phyloP scores from a whole-genome alignment of 2,113 vertebrate genomes.

The Archilochus colubris region DNA sequence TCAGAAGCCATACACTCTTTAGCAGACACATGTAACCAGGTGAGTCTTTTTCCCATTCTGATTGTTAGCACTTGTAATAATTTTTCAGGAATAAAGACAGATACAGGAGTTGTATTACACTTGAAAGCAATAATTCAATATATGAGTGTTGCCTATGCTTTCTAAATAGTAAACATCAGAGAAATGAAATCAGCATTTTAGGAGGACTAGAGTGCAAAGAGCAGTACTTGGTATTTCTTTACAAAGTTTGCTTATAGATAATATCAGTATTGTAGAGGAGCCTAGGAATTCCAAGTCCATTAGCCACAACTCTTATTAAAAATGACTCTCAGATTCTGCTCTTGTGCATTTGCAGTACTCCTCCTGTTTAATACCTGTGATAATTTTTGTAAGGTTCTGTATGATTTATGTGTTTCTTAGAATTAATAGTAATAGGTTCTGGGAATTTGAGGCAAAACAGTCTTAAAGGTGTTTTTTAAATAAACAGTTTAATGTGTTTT shows the following conservation, averaged over 20 bases:
- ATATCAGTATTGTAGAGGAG: not conserved
- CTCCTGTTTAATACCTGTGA: not conserved
- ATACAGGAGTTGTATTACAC: not conserved
- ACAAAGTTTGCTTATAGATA: not conserved
- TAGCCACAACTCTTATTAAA: not conserved
- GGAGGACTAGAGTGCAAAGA: not conserved
- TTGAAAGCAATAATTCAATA: not conserved
- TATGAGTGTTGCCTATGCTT: not conserved
- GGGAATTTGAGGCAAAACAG: not conserved
- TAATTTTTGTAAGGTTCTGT: not conserved
- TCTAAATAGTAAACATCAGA: not conserved
- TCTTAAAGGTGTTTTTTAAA: not conserved
- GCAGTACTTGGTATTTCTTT: not conserved
- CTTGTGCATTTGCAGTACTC: not conserved
- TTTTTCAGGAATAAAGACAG: not conserved
- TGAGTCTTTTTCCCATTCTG: slow-evolving; percentile 50
- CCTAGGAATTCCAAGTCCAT: not conserved
- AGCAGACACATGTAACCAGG: slow-evolving; percentile 98
- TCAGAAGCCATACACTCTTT: slow-evolving; percentile 98
- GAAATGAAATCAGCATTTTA: not conserved
- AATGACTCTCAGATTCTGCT: not conserved
- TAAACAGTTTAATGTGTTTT: not conserved
- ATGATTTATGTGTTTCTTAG: not conserved
- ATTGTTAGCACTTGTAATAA: not conserved
- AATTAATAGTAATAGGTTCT: not conserved